Conservation (phyloP, 2,113 vertebrate species). For the Lipotes vexillifer region DNA sequence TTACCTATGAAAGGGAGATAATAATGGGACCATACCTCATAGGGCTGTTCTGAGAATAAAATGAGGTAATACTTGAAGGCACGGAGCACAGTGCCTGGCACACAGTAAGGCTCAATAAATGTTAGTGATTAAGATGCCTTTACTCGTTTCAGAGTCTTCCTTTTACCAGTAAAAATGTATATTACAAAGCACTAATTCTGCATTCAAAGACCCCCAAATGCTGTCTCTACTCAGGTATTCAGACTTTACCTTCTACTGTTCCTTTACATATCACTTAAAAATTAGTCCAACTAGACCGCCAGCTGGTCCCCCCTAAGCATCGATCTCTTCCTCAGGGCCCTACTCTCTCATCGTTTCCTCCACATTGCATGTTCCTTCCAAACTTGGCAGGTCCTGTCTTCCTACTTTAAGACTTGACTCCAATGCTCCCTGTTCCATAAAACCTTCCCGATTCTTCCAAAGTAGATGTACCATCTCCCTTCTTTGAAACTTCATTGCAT, state of each 20-base stretch:
- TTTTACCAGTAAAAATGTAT: neutral
- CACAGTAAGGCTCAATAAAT: neutral
- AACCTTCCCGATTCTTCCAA: neutral
- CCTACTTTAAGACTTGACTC: neutral
- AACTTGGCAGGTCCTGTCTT: neutral
- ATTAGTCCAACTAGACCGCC: neutral
- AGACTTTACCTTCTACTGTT: neutral
- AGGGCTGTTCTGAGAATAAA: neutral
- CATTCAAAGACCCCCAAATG: neutral
- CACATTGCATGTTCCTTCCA: neutral
- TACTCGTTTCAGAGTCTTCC: neutral
- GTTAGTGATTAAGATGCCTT: neutral
- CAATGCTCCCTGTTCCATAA: neutral
- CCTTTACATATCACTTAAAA: neutral
- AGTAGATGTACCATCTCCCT: neutral
- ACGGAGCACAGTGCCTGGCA: neutral
- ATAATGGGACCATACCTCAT: neutral
- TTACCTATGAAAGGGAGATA: neutral
- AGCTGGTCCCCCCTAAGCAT: fast-evolving
- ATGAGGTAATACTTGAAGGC: neutral
- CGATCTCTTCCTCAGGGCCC: neutral
- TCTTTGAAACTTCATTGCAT: neutral
- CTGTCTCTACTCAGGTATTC: neutral
- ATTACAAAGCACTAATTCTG: neutral
- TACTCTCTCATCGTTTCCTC: neutral